phyloP scores from a whole-genome alignment of 2,797 vertebrate species.

The Etheostoma perlongum region DNA sequence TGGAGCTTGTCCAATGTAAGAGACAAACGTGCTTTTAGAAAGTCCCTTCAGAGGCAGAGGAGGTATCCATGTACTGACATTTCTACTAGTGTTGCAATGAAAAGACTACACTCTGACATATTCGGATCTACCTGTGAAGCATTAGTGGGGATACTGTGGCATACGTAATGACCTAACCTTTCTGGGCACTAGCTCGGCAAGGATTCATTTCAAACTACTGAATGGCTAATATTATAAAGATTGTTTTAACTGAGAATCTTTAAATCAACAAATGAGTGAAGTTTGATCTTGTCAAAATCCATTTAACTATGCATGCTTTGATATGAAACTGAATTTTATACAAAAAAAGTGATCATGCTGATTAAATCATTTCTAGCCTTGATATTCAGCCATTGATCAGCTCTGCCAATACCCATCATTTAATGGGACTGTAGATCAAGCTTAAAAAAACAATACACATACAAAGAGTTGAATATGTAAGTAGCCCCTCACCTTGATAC shows the following conservation, averaged over 20 bases:
- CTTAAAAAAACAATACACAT: conserved; percentile 32
- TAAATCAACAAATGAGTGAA: conserved; percentile 4
- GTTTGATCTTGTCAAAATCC: conserved; percentile 1
- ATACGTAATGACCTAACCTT: conserved; percentile 45
- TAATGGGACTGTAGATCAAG: conserved; percentile 22
- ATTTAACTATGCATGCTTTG: neutral
- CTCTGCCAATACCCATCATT: conserved; percentile 19
- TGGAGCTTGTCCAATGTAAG: conserved; percentile 44
- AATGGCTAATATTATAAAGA: conserved; percentile 13
- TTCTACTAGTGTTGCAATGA: conserved; percentile 53
- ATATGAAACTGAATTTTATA: neutral
- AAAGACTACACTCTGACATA: conserved; percentile 46
- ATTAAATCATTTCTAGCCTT: conserved; percentile 1
- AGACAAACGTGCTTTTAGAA: conserved; percentile 55
- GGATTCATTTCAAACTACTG: conserved; percentile 22
- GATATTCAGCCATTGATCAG: conserved; percentile 21
- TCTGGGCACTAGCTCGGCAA: conserved; percentile 1
- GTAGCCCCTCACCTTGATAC: conserved; percentile 42
- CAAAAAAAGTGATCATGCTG: neutral
- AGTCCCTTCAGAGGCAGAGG: conserved; percentile 44
- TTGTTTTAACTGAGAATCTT: neutral
- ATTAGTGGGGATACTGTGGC: conserved; percentile 28
- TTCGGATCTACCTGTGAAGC: conserved; percentile 44
- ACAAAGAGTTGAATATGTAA: conserved; percentile 52
- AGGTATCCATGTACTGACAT: conserved; percentile 55